A percentile compares a stretch with the other conserved stretches of the same genome.
Conservation (phyloP, 2,797 vertebrate species). For the Okamejei kenojei region DNA sequence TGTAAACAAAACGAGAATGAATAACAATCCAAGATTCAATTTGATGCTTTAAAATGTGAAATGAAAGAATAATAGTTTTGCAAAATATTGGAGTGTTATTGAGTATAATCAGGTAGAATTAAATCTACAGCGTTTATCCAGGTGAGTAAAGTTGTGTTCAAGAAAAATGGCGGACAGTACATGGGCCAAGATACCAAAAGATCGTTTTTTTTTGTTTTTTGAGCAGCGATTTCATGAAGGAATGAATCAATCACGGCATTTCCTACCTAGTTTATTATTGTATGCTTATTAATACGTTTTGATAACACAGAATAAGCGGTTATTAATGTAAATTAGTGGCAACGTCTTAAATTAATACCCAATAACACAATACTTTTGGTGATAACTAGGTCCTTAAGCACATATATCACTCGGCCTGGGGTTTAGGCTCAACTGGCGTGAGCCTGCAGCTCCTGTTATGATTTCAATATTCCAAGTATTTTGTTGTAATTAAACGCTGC, state of each 20-base stretch:
- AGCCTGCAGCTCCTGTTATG: background rate
- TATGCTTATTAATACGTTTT: background rate
- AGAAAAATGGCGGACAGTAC: constrained; percentile 22
- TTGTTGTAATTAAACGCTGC: background rate
- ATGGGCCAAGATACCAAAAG: background rate
- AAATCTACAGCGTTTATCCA: constrained; percentile 12
- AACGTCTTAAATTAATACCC: background rate
- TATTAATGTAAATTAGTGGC: background rate
- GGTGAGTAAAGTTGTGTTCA: background rate
- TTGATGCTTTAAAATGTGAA: background rate
- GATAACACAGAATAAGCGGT: background rate
- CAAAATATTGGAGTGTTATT: background rate
- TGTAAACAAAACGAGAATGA: background rate
- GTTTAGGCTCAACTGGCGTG: background rate
- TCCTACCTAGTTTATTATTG: background rate
- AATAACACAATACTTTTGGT: background rate
- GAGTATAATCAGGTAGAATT: background rate
- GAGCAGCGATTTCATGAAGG: background rate
- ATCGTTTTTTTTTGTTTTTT: background rate
- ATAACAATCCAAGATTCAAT: background rate
- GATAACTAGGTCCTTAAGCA: no score
- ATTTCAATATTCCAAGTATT: constrained; percentile 8
- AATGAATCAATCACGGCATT: background rate
- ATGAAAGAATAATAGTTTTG: background rate
- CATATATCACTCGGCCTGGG: background rate